Evolutionary conservation across 2,113 vertebrate species (phyloP), one percentile per base, ranked within the genome.

Genomic region (Megaleporinus macrocephalus): DNA sequence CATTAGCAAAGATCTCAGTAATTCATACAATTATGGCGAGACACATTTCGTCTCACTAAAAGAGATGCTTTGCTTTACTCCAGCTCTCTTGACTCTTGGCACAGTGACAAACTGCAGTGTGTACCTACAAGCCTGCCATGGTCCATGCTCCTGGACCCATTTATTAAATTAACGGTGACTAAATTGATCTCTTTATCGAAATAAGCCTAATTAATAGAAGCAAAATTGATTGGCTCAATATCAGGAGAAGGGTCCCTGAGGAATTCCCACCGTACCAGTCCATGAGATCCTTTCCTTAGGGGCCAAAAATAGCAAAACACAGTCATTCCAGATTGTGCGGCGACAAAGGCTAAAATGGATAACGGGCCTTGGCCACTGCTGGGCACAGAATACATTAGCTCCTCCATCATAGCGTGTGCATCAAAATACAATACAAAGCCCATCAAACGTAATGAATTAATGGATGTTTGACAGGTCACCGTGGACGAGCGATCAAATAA

Each of bases 221-320:
- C 75, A 81, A 79, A 86, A 90, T 88, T 88, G 53, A 91, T 89
- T 88, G 85, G 78, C 84, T 90, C 86, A 86, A 93, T 88, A 86
- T 84, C 44, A 68, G 82, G 61, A 53, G 78, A 87, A 53, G 59
- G 53, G 47, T 87, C 86, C 82, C 68, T n/a, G 66, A 75, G 61
- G 70, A 61, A 30, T 74, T 79, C 57, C 61, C 29, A 70, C 62
- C 80, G 76, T 36, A 66, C 71, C 51, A 78, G 36, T 76, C 47
- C 44, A 83, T 51, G 51, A 71, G 51, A 27, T 30, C 30, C 24
- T 12, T 65, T 24, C 36, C 47, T 51, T 70, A 68, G 33, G 2
- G 41, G n/a, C 14, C 5, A 66, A 7, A 66, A 16, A 68, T 30
- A 75, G 30, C n/a, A 22, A 47, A 76, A 82, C 12, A 47, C 24